These are phyloP conservation scores for Julus scandinavius DNA, from an alignment of 2,888 invertebrate species.

Conservation along the genomic window DNA sequence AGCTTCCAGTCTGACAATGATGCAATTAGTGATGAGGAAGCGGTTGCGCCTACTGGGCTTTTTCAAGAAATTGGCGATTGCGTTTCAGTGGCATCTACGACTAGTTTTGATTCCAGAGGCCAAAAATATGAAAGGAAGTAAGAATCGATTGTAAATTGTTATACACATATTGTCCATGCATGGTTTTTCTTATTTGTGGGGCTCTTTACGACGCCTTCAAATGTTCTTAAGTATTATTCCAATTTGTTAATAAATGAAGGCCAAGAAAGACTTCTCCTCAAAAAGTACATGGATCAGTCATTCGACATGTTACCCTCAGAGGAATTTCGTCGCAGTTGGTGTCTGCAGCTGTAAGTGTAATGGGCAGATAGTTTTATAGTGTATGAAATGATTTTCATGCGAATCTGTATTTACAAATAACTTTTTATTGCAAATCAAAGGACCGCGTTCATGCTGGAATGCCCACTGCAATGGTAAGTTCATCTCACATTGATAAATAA, in stretches of 20 bases:
- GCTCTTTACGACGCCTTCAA: background rate
- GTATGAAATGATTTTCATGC: background rate
- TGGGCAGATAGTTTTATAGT: background rate
- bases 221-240: background rate
- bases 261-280: conserved; percentile 39
- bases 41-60: conserved; percentile 53
- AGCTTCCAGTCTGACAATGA: conserved; percentile 59
- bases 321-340: conserved; percentile 88
- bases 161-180: background rate
- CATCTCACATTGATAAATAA: background rate
- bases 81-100: conserved; percentile 63
- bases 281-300: conserved; percentile 71
- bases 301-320: conserved; percentile 83
- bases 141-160: background rate
- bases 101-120: conserved; percentile 63
- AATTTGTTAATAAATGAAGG: background rate
- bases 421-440: conserved; percentile 67
- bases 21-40: conserved; percentile 63
- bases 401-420: background rate
- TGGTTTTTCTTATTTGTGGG: background rate
- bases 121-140: conserved; percentile 57
- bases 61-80: conserved; percentile 60
- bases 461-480: conserved; percentile 75
- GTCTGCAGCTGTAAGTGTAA: conserved; percentile 73
- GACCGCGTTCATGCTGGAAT: conserved; percentile 89